Conservation (phyloP, 2,888 invertebrate species). For the Spicauda simplicius region DNA sequence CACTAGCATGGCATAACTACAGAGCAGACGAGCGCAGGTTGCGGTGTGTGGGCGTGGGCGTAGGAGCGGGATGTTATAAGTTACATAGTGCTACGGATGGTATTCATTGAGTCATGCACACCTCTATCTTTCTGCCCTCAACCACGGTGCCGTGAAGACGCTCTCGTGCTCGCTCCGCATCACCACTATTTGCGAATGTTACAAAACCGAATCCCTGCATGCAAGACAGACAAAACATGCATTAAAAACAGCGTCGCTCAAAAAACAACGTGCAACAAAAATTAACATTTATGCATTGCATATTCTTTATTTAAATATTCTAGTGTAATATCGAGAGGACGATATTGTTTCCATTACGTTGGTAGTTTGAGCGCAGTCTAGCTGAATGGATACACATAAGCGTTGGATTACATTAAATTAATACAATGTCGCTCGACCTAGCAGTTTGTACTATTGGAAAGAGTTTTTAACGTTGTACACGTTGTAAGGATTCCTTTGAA, state of each 20-base stretch:
- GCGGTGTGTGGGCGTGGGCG: constrained; percentile 78
- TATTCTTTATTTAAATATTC: constrained; percentile 81
- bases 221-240: constrained; percentile 98
- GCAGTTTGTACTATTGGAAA: constrained; percentile 72
- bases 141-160: constrained; percentile 99
- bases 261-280: constrained; percentile 92
- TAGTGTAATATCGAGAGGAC: constrained; percentile 80
- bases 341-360: constrained; percentile 79
- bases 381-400: constrained; percentile 84
- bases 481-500: constrained; percentile 58
- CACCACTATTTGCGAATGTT: constrained; percentile 99
- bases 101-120: constrained; percentile 95
- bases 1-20: constrained; percentile 83
- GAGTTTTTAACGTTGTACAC: constrained; percentile 63
- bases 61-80: constrained; percentile 87
- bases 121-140: constrained; percentile 99
- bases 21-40: constrained; percentile 84
- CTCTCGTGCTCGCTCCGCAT: constrained; percentile 99
- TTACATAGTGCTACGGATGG: constrained; percentile 86
- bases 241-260: constrained; percentile 93
- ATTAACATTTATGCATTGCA: constrained; percentile 87
- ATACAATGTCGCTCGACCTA: constrained; percentile 74
- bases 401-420: constrained; percentile 80
- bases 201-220: constrained; percentile 99
- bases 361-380: constrained; percentile 85